phyloP scores from a whole-genome alignment of 37 sponge, comb jelly and placozoan species.

The Hexactinellida sp. region DNA sequence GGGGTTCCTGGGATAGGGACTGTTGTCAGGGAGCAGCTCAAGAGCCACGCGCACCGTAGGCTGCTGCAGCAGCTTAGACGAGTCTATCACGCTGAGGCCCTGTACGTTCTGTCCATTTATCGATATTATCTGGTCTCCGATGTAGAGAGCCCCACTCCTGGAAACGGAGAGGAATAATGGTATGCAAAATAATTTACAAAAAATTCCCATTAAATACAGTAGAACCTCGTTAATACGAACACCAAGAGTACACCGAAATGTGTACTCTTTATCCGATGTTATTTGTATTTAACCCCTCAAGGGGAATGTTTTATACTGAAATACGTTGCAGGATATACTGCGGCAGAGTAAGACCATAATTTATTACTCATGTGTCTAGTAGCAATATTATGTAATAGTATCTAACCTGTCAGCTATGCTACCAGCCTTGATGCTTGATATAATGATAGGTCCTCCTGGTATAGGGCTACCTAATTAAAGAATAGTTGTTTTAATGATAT shows the following conservation, averaged over 20 bases:
- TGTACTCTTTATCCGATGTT: no score
- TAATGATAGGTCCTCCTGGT: background rate
- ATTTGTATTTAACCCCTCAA: no score
- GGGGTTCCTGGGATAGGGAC: background rate
- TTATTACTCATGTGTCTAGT: background rate
- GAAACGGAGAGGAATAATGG: no score
- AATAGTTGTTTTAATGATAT: background rate
- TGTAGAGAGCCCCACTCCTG: slow-evolving; percentile 69
- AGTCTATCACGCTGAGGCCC: background rate
- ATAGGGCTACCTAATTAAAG: background rate
- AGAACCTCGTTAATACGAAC: no score
- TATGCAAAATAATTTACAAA: background rate
- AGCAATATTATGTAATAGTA: background rate
- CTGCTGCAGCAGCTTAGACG: background rate
- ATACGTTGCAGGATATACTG: no score
- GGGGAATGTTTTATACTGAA: no score
- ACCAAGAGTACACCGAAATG: no score
- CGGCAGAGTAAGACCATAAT: no score
- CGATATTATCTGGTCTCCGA: slow-evolving; percentile 59
- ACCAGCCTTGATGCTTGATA: background rate
- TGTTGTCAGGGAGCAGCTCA: background rate
- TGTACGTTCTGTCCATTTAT: slow-evolving; percentile 47
- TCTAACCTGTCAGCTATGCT: background rate
- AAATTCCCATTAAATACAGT: no score
- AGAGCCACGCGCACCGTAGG: background rate